A percentile compares a stretch with the other conserved stretches of the same genome.
These are phyloP conservation scores for Varanus komodoensis DNA, from an alignment of 2,113 vertebrate species.

Conservation along the genomic window DNA sequence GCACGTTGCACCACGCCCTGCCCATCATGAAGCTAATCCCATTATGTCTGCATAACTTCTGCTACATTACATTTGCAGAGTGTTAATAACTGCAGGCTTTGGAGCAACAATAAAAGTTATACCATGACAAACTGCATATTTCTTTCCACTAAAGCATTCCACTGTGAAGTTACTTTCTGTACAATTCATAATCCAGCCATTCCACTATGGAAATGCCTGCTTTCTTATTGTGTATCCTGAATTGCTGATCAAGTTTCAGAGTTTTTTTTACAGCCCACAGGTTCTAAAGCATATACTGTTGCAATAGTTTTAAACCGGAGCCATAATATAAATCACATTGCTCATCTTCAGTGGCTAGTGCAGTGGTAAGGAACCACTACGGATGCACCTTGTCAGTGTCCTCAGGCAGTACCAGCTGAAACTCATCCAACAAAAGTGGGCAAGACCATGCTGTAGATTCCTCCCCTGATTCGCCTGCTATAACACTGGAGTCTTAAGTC, in stretches of 20 bases:
- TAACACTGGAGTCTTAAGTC: too few relatives aligned
- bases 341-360: too few relatives aligned
- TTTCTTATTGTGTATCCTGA: not conserved
- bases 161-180: not conserved
- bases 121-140: not conserved
- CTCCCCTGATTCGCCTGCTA: too few relatives aligned
- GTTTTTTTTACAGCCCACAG: not conserved
- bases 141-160: not conserved
- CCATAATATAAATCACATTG: not conserved
- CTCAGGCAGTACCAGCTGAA: too few relatives aligned
- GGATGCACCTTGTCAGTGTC: too few relatives aligned
- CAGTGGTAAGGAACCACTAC: not conserved
- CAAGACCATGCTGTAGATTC: too few relatives aligned
- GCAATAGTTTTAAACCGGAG: not conserved
- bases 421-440: too few relatives aligned
- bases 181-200: not conserved
- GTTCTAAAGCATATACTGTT: not conserved
- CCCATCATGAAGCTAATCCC: not conserved
- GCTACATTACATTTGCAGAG: not conserved
- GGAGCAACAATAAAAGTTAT: not conserved
- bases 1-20: not conserved
- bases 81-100: not conserved
- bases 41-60: not conserved
- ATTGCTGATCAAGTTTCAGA: not conserved
- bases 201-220: not conserved